Evolutionary conservation across 2,797 vertebrate genomes (phyloP), one percentile per base, ranked within the genome.

Genomic region (Clarias laeviceps): DNA sequence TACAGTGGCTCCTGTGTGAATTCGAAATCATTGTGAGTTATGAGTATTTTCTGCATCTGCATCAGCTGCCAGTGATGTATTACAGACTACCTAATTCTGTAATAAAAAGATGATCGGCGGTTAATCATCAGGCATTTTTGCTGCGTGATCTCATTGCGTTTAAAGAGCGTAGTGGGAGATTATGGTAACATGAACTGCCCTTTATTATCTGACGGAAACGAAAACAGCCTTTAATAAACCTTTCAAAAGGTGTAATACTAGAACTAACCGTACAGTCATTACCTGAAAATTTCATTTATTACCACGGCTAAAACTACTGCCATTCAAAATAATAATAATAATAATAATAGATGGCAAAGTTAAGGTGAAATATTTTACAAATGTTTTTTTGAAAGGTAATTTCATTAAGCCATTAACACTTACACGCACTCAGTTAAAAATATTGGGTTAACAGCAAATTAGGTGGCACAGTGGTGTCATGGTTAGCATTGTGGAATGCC

Each of bases 1-100:
- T 81, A 92, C 93, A 91, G 93, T 91, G 82, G 92, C 92, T 94
- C 91, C 89, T 87, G 72, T 66, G 68, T 66, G 57, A 84, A 82
- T 87, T 82, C 24, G 61, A 84, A 79, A 87, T 80, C 24, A 40
- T 45, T 65, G 61, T 64, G 85, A 88, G 66, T 84, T 82, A 82
- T 79, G 85, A 80, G 76, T 74, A 69, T 87, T 45, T 57, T 66
- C 77, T 50, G 50, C 76, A 18, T 6, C 50, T 20, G 70, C 59
- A 68, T 87, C 81, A 37, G 65, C 62, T 24, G 29, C 59, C 20
- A 68, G 81, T 82, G 80, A 84, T 80, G 72, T 82, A 87, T 84
- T 66, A 70, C 78, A 76, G 66, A 34, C 69, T 77, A 68, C 57
- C 64, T 86, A 56, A 74, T 85, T 83, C 84, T 76, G 62, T 87